Evolutionary conservation across 2,888 invertebrate species (phyloP).

Genomic region (Amphipyra tragopoginis): DNA sequence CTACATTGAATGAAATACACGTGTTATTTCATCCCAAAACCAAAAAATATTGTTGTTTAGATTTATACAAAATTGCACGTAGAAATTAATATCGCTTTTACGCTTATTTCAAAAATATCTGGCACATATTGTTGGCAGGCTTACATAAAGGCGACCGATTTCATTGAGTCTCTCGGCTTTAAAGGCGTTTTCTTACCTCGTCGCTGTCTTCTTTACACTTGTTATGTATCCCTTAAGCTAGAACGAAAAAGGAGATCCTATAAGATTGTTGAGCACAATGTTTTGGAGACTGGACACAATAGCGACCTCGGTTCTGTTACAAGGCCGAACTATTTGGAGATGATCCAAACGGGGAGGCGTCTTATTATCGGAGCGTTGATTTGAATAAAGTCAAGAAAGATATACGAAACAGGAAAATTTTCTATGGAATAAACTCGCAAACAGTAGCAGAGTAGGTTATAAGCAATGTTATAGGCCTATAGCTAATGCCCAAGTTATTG

Average conservation of each 20-base stretch:
- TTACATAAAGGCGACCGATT: conserved; percentile 41
- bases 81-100: conserved; percentile 27
- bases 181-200: conserved; percentile 30
- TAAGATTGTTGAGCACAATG: conserved; percentile 36
- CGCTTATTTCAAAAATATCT: conserved; percentile 38
- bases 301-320: conserved; percentile 52
- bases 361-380: conserved; percentile 49
- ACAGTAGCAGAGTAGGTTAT: neutral
- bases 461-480: too few species aligned
- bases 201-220: conserved; percentile 35
- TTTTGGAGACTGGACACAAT: conserved; percentile 48
- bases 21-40: neutral
- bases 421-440: conserved; percentile 18
- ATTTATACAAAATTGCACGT: conserved; percentile 14
- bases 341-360: conserved; percentile 63
- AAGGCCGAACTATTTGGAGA: conserved; percentile 68
- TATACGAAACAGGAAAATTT: conserved; percentile 26
- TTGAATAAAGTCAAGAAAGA: conserved; percentile 47
- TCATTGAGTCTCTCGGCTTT: conserved; percentile 26
- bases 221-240: conserved; percentile 17
- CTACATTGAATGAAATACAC: too few species aligned
- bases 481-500: neutral
- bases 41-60: conserved; percentile 5
- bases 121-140: conserved; percentile 39
- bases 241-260: conserved; percentile 25